Evolutionary conservation across 2,888 invertebrate genomes (phyloP).

Genomic region (Tetropium fuscum): DNA sequence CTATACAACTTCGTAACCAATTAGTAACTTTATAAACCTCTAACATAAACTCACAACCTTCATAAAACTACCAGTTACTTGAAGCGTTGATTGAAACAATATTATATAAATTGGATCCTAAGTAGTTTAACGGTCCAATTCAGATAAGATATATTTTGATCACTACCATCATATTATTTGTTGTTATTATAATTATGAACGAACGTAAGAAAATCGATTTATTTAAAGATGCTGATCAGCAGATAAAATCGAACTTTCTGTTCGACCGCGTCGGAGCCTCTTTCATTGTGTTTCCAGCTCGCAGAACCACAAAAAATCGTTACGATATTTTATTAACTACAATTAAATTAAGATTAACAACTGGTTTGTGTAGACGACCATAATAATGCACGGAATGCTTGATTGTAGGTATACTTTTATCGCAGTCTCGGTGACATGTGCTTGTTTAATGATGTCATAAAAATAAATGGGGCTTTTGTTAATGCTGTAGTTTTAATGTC

Average conservation of each 20-base stretch:
- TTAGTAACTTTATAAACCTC: too few species aligned
- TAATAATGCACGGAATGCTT: constrained; percentile 10
- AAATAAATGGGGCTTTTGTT: constrained; percentile 14
- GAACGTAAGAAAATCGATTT: too few species aligned
- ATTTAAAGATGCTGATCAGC: neutral
- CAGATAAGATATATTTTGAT: too few species aligned
- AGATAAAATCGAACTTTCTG: neutral
- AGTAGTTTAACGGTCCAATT: too few species aligned
- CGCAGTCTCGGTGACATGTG: neutral
- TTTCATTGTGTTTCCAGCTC: constrained; percentile 11
- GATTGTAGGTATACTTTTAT: constrained; percentile 1
- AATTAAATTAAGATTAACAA: constrained; percentile 17
- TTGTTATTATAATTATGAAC: too few species aligned
- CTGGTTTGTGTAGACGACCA: neutral
- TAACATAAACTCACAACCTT: too few species aligned
- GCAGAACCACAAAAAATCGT: constrained; percentile 3
- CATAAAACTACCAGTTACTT: too few species aligned
- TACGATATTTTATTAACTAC: constrained; percentile 6
- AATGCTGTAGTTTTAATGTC: constrained; percentile 3
- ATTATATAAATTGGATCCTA: too few species aligned
- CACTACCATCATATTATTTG: too few species aligned
- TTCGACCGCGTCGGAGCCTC: neutral
- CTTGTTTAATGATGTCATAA: constrained; percentile 17
- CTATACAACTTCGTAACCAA: too few species aligned
- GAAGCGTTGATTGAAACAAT: too few species aligned